Conservation (phyloP, 2,797 vertebrate genomes). For the Sebastes taczanowskii region DNA sequence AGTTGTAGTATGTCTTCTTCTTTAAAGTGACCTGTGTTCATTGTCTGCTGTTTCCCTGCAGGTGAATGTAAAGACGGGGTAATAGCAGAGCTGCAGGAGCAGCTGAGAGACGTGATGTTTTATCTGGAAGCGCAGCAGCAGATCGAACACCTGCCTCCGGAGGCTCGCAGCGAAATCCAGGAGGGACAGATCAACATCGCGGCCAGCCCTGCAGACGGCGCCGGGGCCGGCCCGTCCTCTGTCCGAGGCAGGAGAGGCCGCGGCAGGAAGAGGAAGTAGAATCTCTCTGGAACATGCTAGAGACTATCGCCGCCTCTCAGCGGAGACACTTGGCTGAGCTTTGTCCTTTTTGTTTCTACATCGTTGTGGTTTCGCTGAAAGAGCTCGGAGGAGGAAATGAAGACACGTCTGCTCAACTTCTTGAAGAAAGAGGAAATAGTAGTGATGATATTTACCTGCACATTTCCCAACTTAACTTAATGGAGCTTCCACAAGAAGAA, state of each 20-base stretch:
- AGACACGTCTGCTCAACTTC: background rate
- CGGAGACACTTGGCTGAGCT: background rate
- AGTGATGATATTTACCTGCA: background rate
- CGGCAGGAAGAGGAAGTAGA: slow-evolving; percentile 88
- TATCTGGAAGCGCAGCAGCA: slow-evolving; percentile 95
- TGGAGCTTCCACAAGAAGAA: background rate
- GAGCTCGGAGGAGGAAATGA: background rate
- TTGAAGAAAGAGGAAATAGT: background rate
- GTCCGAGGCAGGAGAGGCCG: slow-evolving; percentile 88
- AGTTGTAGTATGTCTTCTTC: background rate
- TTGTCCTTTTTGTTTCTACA: background rate
- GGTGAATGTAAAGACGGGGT: slow-evolving; percentile 86
- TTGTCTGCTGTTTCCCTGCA: background rate
- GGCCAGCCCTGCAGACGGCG: slow-evolving; percentile 65
- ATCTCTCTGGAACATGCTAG: background rate
- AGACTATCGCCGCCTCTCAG: background rate
- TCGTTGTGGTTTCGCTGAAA: background rate
- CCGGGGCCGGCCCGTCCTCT: slow-evolving; percentile 58
- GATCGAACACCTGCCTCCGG: slow-evolving; percentile 90
- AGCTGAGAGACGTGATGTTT: slow-evolving; percentile 97
- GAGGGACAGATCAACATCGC: slow-evolving; percentile 97
- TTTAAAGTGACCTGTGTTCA: background rate
- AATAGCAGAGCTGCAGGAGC: slow-evolving; percentile 93
- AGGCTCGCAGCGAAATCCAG: slow-evolving; percentile 93
- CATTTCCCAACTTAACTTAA: background rate